Evolutionary conservation across 2,888 invertebrate genomes (phyloP).

Genomic region (Cyclophora albipunctata): DNA sequence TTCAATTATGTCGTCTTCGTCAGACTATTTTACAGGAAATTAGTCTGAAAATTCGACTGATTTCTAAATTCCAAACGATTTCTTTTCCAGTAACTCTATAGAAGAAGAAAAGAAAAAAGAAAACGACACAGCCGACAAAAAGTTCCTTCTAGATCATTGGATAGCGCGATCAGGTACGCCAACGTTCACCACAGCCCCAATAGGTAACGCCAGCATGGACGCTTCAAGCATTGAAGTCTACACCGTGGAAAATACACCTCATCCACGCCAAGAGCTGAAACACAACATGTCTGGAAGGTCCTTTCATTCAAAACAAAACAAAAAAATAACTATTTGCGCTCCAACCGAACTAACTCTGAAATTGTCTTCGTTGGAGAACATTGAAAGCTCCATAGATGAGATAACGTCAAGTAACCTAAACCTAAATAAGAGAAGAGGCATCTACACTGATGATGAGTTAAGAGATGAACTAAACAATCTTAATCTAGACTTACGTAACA

Average conservation of each 20-base stretch:
- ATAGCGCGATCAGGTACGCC: conserved; percentile 68
- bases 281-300: conserved; percentile 20
- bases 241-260: conserved; percentile 67
- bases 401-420: conserved; percentile 59
- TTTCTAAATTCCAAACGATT: not conserved
- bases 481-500: conserved; percentile 47
- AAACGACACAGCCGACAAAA: conserved; percentile 66
- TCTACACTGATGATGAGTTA: conserved; percentile 73
- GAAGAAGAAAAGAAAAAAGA: conserved; percentile 42
- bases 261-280: conserved; percentile 38
- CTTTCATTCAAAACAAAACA: conserved; percentile 34
- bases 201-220: conserved; percentile 58
- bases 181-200: conserved; percentile 64
- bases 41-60: no score
- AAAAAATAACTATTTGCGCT: conserved; percentile 61
- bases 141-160: conserved; percentile 69
- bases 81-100: conserved; percentile 24
- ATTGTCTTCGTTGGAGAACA: conserved; percentile 52
- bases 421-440: conserved; percentile 72
- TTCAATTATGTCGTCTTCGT: no score
- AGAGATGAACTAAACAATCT: conserved; percentile 55
- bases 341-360: conserved; percentile 67
- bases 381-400: conserved; percentile 66
- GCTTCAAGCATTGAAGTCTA: conserved; percentile 65
- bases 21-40: no score